Evolutionary conservation across 2,797 vertebrate genomes (phyloP).

Genomic region (Lepilemur septentrionalis): DNA sequence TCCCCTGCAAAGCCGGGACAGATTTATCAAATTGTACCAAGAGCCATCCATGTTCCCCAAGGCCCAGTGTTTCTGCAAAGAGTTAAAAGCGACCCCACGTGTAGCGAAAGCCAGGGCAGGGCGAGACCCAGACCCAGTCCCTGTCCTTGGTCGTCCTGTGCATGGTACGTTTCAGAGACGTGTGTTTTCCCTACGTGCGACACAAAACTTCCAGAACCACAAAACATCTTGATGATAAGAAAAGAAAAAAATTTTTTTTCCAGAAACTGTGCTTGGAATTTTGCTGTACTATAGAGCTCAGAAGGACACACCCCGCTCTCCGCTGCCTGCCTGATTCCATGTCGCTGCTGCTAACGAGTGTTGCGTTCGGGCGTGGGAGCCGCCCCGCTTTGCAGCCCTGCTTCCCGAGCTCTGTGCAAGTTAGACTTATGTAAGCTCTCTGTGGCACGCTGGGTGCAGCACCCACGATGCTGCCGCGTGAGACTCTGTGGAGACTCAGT

Average conservation of each 20-base stretch:
- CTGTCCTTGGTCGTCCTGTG: slow-evolving; percentile 58
- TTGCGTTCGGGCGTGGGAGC: slow-evolving; percentile 77
- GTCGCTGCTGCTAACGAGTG: slow-evolving; percentile 63
- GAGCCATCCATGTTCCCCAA: slow-evolving; percentile 15
- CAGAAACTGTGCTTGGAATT: slow-evolving; percentile 70
- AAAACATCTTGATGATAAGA: not conserved
- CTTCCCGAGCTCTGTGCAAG: slow-evolving; percentile 81
- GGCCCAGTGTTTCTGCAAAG: slow-evolving; percentile 68
- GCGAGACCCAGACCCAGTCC: slow-evolving; percentile 56
- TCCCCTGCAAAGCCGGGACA: slow-evolving; percentile 53
- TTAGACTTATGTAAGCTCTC: slow-evolving; percentile 81
- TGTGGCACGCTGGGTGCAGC: slow-evolving; percentile 83
- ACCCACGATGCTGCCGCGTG: slow-evolving; percentile 79
- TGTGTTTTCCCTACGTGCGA: slow-evolving; percentile 56
- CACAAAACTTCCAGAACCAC: slow-evolving; percentile 70
- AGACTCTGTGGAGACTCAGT: slow-evolving; percentile 79
- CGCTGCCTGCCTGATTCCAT: slow-evolving; percentile 77
- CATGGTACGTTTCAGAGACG: slow-evolving; percentile 53
- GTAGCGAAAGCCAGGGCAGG: slow-evolving; percentile 61
- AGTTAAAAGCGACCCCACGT: slow-evolving; percentile 44
- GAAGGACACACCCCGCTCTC: slow-evolving; percentile 71
- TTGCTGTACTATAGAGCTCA: slow-evolving; percentile 81
- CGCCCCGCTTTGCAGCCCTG: slow-evolving; percentile 81
- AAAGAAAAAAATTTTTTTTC: slow-evolving; percentile 55
- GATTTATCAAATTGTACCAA: slow-evolving; percentile 76